Conservation (phyloP, 2,797 vertebrate genomes). For the Sciaenops ocellatus region DNA sequence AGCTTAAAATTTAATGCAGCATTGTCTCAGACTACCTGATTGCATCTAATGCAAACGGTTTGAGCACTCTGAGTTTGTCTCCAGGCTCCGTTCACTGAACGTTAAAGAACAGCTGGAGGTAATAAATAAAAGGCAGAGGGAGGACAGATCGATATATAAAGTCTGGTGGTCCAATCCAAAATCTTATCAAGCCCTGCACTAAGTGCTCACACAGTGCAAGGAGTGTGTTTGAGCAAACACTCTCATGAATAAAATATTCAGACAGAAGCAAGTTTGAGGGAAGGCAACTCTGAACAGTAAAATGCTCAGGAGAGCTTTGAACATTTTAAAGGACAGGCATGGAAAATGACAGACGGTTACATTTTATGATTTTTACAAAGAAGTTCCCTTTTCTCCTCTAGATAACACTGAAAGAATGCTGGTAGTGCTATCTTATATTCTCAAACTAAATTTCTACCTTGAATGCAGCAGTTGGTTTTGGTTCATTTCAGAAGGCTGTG, state of each 20-base stretch:
- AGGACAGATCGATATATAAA: constrained; percentile 40
- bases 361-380: not conserved
- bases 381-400: not conserved
- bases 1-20: not conserved
- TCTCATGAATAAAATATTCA: constrained; percentile 38
- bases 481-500: not conserved
- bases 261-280: not conserved
- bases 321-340: not conserved
- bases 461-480: not conserved
- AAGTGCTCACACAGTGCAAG: constrained; percentile 2
- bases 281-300: not conserved
- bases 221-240: not conserved
- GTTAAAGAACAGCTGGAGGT: constrained; percentile 9
- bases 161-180: constrained; percentile 16
- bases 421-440: too few relatives aligned
- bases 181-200: not conserved
- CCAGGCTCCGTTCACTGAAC: constrained; percentile 12
- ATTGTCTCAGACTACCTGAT: not conserved
- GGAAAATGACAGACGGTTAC: not conserved
- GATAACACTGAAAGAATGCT: not conserved
- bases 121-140: constrained; percentile 28
- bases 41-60: not conserved
- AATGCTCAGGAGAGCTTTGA: not conserved
- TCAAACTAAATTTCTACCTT: not conserved
- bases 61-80: not conserved